A percentile compares a stretch with the other conserved stretches of the same genome.
phyloP scores from a whole-genome alignment of 2,797 vertebrate species.

The Rallus crepitans region DNA sequence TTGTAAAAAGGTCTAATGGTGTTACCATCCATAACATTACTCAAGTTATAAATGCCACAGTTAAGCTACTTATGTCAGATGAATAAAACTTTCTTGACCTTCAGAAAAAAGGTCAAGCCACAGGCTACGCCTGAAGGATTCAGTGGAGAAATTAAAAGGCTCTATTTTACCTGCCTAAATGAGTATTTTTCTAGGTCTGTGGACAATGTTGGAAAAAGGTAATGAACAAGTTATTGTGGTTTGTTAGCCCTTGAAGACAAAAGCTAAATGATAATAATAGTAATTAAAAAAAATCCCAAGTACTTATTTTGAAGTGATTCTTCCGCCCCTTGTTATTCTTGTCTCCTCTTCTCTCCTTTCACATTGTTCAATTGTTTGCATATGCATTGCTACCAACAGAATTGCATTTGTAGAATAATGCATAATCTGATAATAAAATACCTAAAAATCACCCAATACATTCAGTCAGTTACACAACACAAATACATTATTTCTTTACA shows the following conservation, averaged over 20 bases:
- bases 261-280: background rate
- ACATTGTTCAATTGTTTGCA: background rate
- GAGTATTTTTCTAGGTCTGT: background rate
- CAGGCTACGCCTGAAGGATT: background rate
- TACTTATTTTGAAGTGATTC: background rate
- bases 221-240: background rate
- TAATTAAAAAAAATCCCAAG: background rate
- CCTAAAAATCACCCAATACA: background rate
- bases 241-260: background rate
- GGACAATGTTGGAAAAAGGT: background rate
- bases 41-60: constrained; percentile 57
- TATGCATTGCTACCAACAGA: background rate
- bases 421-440: background rate
- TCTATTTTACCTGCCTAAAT: background rate
- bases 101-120: constrained; percentile 55
- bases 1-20: constrained; percentile 55
- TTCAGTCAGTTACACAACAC: background rate
- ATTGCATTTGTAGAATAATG: background rate
- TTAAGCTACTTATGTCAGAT: constrained; percentile 45
- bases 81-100: constrained; percentile 59
- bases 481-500: background rate
- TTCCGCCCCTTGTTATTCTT: background rate
- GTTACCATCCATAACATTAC: constrained; percentile 62
- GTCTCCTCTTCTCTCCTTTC: background rate
- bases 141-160: background rate